Conservation (phyloP, 2,797 vertebrate species). For the Tadarida brasiliensis region DNA sequence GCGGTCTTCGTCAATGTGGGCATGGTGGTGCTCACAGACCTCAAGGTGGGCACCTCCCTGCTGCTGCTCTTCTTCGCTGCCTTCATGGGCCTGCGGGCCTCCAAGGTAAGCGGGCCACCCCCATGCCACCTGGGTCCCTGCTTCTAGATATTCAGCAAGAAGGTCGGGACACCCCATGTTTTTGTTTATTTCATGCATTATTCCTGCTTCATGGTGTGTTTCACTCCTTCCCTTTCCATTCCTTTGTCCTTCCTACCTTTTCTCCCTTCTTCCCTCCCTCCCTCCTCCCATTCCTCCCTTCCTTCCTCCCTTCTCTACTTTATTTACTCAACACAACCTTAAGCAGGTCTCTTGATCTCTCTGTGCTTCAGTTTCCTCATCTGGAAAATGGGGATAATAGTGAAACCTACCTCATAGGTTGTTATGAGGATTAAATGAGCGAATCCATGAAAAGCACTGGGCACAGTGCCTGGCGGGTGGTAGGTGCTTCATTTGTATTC, state of each 20-base stretch:
- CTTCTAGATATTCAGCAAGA: not conserved
- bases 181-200: not conserved
- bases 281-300: rapidly evolving
- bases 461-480: rapidly evolving
- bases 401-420: not conserved
- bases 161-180: not conserved
- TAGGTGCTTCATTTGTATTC: not conserved
- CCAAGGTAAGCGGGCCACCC: slow-evolving; percentile 74
- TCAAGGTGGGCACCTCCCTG: slow-evolving; percentile 85
- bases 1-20: slow-evolving; percentile 86
- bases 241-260: too few species aligned
- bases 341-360: not conserved
- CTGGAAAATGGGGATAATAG: not conserved
- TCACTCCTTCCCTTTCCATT: too few species aligned
- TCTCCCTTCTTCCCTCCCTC: rapidly evolving
- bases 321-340: not conserved
- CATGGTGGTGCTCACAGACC: slow-evolving; percentile 85
- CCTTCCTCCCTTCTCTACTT: not conserved
- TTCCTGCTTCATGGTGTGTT: not conserved
- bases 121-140: not conserved
- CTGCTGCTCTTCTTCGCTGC: slow-evolving; percentile 82
- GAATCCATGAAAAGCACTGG: not conserved
- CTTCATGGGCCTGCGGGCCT: slow-evolving; percentile 85
- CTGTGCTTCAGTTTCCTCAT: not conserved
- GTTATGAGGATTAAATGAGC: not conserved